Conservation (phyloP, 2,888 invertebrate genomes). For the Stegana nigrithorax region DNA sequence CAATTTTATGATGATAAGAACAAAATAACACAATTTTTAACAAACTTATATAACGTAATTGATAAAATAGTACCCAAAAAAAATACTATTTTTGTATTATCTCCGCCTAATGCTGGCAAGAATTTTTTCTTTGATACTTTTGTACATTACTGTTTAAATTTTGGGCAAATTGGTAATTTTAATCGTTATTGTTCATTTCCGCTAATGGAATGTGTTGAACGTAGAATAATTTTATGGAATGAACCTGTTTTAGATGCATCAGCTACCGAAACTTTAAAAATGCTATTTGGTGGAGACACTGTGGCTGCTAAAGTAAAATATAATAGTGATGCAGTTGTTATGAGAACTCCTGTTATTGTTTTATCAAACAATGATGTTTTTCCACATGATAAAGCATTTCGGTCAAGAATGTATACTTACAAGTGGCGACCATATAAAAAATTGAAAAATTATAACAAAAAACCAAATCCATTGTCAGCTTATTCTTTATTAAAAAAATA, state of each 20-base stretch:
- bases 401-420: neutral
- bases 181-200: slow-evolving; percentile 5
- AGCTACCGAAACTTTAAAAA: neutral
- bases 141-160: slow-evolving; percentile 1
- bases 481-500: no score
- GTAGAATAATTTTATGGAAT: slow-evolving; percentile 6
- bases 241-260: neutral
- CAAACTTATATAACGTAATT: neutral
- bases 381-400: slow-evolving; percentile 2
- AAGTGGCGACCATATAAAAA: neutral
- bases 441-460: neutral
- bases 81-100: slow-evolving; percentile 5
- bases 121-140: slow-evolving; percentile 9
- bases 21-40: slow-evolving; percentile 1
- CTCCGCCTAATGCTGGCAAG: slow-evolving; percentile 7
- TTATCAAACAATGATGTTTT: slow-evolving; percentile 10
- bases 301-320: neutral
- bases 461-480: no score
- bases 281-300: slow-evolving; percentile 1
- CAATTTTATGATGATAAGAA: slow-evolving; percentile 4
- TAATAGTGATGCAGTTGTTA: neutral
- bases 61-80: slow-evolving; percentile 3
- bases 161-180: slow-evolving; percentile 4
- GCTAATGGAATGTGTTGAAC: slow-evolving; percentile 1
- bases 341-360: slow-evolving; percentile 4